Evolutionary conservation across 1,140 invertebrate species (phyloP), one percentile per base, ranked within the genome.

Genomic region (Probaryconus sp.): DNA sequence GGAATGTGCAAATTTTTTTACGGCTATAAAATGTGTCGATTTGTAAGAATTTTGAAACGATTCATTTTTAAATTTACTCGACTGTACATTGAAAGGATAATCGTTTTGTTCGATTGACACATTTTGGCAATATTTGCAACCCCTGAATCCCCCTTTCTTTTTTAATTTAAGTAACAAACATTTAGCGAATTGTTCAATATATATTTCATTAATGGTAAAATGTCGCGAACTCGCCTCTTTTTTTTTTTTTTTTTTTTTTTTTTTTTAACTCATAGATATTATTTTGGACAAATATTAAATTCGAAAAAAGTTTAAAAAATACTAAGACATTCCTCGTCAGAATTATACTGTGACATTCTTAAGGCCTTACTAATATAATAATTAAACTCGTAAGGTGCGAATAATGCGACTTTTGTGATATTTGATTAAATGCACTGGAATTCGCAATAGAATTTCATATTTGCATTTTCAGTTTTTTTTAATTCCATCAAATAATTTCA

Each of bases 271-370:
- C 48, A 43, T 63, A 61, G 18, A 60, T 43, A 35, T 65, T 75
- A 78, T 64, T 80, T 61, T 76, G 63, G 40, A 76, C 64, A 61
- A 61, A 18, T 9, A 58, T 43, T 0, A 18, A 43, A 11, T 21
- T 17, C 16, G 17, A 24, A 26, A 51, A 16, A 2, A 50, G 0
- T 17, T 16, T 11, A 24, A 51, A 75, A 79, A 78, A 69, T 78
- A 77, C 77, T 56, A 80, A 81, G 60, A 86, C 84, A 86, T 86
- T 86, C 84, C 84, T 81, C 47, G 73, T 83, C 81, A 69, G 80
- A 84, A 82, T 61, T 77, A 76, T 84, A 82, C 84, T 85, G 81
- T 83, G 82, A 85, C 83, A 85, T 85, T 85, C 81, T 80, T 80
- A 83, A 82, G 64, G 69, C 67, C 63, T 83, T 76, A 71, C 77